Evolutionary conservation across 2,888 invertebrate genomes (phyloP), one percentile per base, ranked within the genome.

Genomic region (Uloborus plumipes): DNA sequence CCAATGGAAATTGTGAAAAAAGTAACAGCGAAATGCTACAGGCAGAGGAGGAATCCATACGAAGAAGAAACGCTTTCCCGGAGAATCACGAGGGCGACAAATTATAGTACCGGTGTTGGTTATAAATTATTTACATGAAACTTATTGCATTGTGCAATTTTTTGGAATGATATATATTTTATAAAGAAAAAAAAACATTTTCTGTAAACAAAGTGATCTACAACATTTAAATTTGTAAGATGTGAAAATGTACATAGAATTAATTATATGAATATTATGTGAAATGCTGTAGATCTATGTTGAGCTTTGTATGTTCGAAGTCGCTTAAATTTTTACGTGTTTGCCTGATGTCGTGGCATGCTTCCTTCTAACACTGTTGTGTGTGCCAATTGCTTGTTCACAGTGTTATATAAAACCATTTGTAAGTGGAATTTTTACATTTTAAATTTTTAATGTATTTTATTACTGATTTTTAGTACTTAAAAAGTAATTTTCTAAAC

Each of bases 391-490:
- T 81, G 47, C 70, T 50, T 79, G 66, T 80, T 79, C 61, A 61
- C 72, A 72, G 78, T 59, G 50, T 61, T 39, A 39, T 66, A 70
- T 72, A 47, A 73, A 61, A 69, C 74, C 74, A 69, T 80, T 55
- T 69, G 73, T 67, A 80, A 74, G 59, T 72, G n/a, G 53, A 67
- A 80, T 31, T 80, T 81, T 81, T 74, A 74, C 64, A 62, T 74
- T 80, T 81, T 47, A 20, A 81, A 74, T 81, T 81, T 74, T 81
- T 74, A 81, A 81, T 81, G 80, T 74, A 81, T 81, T 81, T 81
- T 81, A 81, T 81, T 81, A 81, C 80, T 69, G 62, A 74, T 80
- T 80, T 67, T 61, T 31, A 67, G 80, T 80, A 80, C 80, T 80
- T 80, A 80, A 80, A 26, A 55, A 65, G 15, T 64, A 64, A 65